Evolutionary conservation across 1,140 invertebrate species (phyloP).

Genomic region (Cryptotermes secundus): DNA sequence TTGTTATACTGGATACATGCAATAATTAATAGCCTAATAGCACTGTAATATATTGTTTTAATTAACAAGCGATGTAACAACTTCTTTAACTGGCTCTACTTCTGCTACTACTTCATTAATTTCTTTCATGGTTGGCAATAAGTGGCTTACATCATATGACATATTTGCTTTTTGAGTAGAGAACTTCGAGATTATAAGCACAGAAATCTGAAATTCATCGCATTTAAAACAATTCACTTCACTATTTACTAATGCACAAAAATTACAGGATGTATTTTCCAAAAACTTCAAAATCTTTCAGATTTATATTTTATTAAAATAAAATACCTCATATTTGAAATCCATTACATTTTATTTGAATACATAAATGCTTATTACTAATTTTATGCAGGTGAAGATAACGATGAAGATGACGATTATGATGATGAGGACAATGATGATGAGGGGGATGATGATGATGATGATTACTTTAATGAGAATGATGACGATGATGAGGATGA

Average conservation of each 20-base stretch:
- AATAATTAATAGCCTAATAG: too few relatives aligned
- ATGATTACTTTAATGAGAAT: conserved; percentile 53
- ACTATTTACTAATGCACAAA: background rate
- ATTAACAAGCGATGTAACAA: background rate
- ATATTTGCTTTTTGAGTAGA: background rate
- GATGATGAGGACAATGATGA: conserved; percentile 51
- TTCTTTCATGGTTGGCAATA: background rate
- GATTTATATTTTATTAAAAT: background rate
- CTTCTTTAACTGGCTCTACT: background rate
- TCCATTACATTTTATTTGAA: background rate
- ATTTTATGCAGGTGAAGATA: conserved; percentile 47
- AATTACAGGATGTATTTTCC: background rate
- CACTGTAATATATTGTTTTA: too few relatives aligned
- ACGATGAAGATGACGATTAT: conserved; percentile 50
- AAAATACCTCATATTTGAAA: background rate
- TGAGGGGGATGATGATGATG: conserved; percentile 52
- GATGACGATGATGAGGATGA: conserved; percentile 51
- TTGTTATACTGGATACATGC: background rate
- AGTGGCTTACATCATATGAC: background rate
- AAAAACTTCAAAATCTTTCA: background rate
- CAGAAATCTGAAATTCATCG: background rate
- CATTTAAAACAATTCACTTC: background rate
- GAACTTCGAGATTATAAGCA: background rate
- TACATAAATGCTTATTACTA: conserved; percentile 32
- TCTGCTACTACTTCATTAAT: background rate